Evolutionary conservation across 2,797 vertebrate genomes (phyloP).

Genomic region (Lacerta agilis): DNA sequence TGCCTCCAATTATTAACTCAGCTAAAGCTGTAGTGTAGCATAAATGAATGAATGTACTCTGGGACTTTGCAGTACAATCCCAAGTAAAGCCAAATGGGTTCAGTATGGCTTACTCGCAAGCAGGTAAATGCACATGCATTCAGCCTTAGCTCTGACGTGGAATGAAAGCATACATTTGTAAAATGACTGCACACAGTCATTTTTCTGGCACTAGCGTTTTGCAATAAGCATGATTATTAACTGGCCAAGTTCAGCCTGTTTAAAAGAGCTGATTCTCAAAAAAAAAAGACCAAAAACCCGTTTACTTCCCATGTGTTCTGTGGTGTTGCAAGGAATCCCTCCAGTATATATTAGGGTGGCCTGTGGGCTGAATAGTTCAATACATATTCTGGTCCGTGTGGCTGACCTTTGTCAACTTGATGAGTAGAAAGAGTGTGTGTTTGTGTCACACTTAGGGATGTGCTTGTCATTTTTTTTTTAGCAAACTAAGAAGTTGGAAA

Average conservation of each 20-base stretch:
- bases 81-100: background rate
- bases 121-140: too few species aligned
- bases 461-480: constrained; percentile 70
- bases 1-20: constrained; percentile 79
- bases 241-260: constrained; percentile 69
- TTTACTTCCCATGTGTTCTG: constrained; percentile 55
- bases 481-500: constrained; percentile 60
- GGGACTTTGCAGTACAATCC: constrained; percentile 32
- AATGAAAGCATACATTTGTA: constrained; percentile 78
- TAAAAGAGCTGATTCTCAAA: constrained; percentile 71
- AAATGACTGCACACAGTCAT: constrained; percentile 73
- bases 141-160: constrained; percentile 69
- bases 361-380: constrained; percentile 77
- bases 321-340: constrained; percentile 74
- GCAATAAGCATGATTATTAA: constrained; percentile 75
- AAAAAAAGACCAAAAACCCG: constrained; percentile 41
- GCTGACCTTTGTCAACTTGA: constrained; percentile 90
- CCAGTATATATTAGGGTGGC: constrained; percentile 81
- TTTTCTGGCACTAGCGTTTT: constrained; percentile 68
- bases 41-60: constrained; percentile 76
- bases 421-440: constrained; percentile 51
- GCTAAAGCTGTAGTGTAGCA: constrained; percentile 70
- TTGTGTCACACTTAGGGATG: constrained; percentile 59
- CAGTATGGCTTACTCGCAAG: background rate
- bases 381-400: constrained; percentile 80